Evolutionary conservation across 2,888 invertebrate species (phyloP).

Genomic region (Peribatodes rhomboidaria): DNA sequence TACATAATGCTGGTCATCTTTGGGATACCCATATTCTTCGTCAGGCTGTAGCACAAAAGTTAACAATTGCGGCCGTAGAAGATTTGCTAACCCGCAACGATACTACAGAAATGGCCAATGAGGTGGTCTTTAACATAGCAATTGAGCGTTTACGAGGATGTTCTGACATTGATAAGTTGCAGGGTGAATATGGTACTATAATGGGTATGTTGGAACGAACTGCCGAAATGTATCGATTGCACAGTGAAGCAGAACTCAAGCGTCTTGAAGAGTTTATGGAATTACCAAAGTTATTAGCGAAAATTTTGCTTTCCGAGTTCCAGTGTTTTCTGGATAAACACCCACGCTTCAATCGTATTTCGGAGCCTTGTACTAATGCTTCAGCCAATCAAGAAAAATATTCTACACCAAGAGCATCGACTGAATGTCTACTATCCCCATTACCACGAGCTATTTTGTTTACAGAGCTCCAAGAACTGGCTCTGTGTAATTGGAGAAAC

Average conservation of each 20-base stretch:
- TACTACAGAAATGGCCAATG: conserved; percentile 64
- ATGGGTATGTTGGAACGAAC: conserved; percentile 59
- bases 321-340: conserved; percentile 69
- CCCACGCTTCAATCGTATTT: conserved; percentile 48
- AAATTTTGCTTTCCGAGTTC: conserved; percentile 68
- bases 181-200: conserved; percentile 57
- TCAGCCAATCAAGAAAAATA: conserved; percentile 27
- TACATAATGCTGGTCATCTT: conserved; percentile 71
- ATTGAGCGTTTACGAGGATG: conserved; percentile 67
- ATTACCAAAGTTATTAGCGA: conserved; percentile 59
- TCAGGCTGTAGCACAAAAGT: conserved; percentile 67
- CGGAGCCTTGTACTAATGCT: conserved; percentile 26
- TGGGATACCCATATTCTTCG: conserved; percentile 75
- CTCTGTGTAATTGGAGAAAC: conserved; percentile 71
- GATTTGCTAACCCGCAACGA: conserved; percentile 73
- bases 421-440: conserved; percentile 42
- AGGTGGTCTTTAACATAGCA: conserved; percentile 66
- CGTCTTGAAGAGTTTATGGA: conserved; percentile 70
- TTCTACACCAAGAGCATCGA: conserved; percentile 38
- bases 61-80: conserved; percentile 74
- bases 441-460: conserved; percentile 65
- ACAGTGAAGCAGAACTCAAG: conserved; percentile 66
- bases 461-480: conserved; percentile 67
- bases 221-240: conserved; percentile 62
- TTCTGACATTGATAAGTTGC: conserved; percentile 67